Percentiles rank a stretch among this genome's conserved stretches.
Conservation (phyloP, 2,797 vertebrate species). For the Pseudopleuronectes americanus region DNA sequence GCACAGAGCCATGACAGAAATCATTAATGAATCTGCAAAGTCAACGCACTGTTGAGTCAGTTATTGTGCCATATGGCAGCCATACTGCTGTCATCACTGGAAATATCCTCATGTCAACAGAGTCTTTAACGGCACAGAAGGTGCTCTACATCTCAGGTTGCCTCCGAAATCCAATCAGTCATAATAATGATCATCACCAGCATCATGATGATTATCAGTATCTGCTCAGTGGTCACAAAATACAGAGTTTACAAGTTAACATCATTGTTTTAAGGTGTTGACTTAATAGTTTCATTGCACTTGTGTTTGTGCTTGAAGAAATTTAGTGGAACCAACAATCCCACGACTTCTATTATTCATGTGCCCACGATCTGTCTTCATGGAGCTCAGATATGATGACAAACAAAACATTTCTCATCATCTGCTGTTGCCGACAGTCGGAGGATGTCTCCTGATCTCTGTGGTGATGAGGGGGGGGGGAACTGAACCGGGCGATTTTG, state of each 20-base stretch:
- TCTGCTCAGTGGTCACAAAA: background rate
- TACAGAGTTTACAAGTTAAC: background rate
- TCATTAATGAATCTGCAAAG: constrained; percentile 34
- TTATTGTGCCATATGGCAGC: constrained; percentile 32
- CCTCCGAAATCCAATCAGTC: background rate
- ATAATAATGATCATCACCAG: background rate
- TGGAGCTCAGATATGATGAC: background rate
- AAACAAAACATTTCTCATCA: constrained; percentile 28
- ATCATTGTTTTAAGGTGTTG: background rate
- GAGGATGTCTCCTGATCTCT: constrained; percentile 31
- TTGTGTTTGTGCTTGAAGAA: no score
- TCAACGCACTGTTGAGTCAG: constrained; percentile 11
- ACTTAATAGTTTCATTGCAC: background rate
- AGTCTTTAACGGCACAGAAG: background rate
- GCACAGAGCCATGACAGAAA: constrained; percentile 16
- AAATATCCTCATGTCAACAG: background rate
- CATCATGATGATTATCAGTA: background rate
- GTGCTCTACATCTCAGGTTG: background rate
- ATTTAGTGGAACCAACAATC: background rate
- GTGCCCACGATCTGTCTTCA: background rate
- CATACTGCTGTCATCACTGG: background rate
- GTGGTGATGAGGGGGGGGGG: background rate
- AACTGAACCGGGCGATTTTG: background rate
- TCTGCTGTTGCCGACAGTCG: constrained; percentile 7
- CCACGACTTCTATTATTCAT: background rate